Percentiles rank a stretch among this genome's conserved stretches.
These are phyloP conservation scores for Phyllotreta cruciferae DNA, from an alignment of 2,888 invertebrate species.

Conservation along the genomic window DNA sequence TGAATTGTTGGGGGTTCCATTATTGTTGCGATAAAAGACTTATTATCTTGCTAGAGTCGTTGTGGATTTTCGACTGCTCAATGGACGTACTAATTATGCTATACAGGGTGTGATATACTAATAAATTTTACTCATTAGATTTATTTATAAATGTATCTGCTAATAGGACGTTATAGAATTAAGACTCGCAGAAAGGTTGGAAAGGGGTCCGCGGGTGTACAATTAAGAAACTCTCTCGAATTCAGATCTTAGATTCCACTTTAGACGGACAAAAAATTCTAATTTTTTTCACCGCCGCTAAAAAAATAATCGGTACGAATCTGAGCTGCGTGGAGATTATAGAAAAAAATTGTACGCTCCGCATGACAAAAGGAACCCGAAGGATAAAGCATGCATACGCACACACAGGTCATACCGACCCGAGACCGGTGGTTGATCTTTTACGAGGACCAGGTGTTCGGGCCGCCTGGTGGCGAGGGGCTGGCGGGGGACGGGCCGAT, in stretches of 20 bases:
- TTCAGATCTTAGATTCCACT: too few species aligned
- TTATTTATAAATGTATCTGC: too few species aligned
- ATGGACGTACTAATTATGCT: too few species aligned
- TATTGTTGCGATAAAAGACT: conserved; percentile 43
- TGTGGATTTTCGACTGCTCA: too few species aligned
- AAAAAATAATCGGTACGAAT: conserved; percentile 38
- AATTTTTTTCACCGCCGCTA: conserved; percentile 42
- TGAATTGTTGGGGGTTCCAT: conserved; percentile 58
- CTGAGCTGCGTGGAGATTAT: background rate
- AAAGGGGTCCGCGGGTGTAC: too few species aligned
- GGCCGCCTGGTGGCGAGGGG: conserved; percentile 35
- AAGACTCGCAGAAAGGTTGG: too few species aligned
- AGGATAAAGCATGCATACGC: conserved; percentile 12
- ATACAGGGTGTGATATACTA: conserved; percentile 42
- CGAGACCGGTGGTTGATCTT: conserved; percentile 13
- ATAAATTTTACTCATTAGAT: too few species aligned
- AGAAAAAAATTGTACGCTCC: background rate
- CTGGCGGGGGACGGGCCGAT: conserved; percentile 43
- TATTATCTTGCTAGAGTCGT: too few species aligned
- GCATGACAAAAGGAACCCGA: conserved; percentile 3
- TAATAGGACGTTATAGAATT: too few species aligned
- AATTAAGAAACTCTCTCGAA: too few species aligned
- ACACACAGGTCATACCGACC: conserved; percentile 17
- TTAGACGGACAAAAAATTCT: too few species aligned
- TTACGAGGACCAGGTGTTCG: conserved; percentile 39